Conservation (phyloP, 1,140 invertebrate species). For the Prorops nasuta region DNA sequence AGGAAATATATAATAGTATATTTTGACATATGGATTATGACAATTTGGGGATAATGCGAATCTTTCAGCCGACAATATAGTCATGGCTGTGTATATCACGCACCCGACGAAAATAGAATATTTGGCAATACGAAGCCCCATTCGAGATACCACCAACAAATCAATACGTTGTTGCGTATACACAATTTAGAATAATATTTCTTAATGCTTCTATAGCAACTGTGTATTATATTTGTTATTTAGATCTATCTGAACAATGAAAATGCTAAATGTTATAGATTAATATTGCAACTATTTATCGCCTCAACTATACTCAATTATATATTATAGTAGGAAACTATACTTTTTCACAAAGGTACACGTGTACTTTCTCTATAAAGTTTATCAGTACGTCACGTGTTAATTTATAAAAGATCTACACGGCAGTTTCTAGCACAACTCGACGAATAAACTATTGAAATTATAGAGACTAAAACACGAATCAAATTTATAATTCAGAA, state of each 20-base stretch:
- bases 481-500: slow-evolving; percentile 7
- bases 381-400: slow-evolving; percentile 11
- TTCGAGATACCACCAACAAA: no score
- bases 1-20: no score
- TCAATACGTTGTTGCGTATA: no score
- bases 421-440: slow-evolving; percentile 22
- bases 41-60: no score
- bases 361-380: not conserved
- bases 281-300: slow-evolving; percentile 27
- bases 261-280: slow-evolving; percentile 17
- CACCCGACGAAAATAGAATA: no score
- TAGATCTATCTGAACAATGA: slow-evolving; percentile 2
- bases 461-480: not conserved
- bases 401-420: slow-evolving; percentile 14
- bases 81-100: no score
- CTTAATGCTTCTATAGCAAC: no score
- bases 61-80: no score
- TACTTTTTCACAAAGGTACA: slow-evolving; percentile 4
- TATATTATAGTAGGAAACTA: slow-evolving; percentile 16
- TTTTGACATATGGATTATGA: no score
- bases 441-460: slow-evolving; percentile 13
- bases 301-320: slow-evolving; percentile 20
- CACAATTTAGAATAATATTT: no score
- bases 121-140: no score
- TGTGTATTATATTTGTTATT: no score